Evolutionary conservation across 2,888 invertebrate species (phyloP).

Genomic region (Zhengitettix transpicula): DNA sequence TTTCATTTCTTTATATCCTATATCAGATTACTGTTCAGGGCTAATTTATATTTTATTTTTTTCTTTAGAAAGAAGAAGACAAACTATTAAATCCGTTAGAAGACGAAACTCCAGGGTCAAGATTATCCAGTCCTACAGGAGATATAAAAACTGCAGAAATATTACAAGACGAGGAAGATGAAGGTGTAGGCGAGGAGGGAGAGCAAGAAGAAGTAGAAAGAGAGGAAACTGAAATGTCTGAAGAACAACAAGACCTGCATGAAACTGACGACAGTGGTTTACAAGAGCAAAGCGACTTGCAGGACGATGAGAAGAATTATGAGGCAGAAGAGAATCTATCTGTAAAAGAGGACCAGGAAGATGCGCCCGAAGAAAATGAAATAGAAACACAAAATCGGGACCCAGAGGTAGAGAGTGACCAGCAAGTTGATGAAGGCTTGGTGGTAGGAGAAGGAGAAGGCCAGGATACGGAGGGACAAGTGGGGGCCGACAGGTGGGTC

Average conservation of each 20-base stretch:
- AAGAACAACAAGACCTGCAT: background rate
- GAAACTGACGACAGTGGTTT: background rate
- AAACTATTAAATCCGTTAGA: too few relatives aligned
- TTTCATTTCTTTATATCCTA: too few relatives aligned
- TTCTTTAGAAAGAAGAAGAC: too few relatives aligned
- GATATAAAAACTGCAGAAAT: conserved; percentile 4
- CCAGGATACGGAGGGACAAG: background rate
- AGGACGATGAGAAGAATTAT: background rate
- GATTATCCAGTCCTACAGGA: background rate
- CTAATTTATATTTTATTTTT: too few relatives aligned
- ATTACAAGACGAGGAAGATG: conserved; percentile 5
- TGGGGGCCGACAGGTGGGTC: background rate
- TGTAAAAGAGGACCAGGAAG: too few relatives aligned
- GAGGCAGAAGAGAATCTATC: background rate
- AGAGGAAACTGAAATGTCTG: background rate
- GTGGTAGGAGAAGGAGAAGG: background rate
- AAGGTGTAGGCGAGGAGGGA: conserved; percentile 1
- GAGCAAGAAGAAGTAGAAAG: background rate
- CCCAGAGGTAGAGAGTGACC: background rate
- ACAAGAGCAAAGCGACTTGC: background rate
- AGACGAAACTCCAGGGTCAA: too few relatives aligned
- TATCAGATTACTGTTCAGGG: too few relatives aligned
- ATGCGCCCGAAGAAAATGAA: too few relatives aligned
- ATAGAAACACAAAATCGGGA: too few relatives aligned
- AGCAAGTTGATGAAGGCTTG: background rate